phyloP scores from a whole-genome alignment of 2,797 vertebrate species.

The Clamator glandarius region DNA sequence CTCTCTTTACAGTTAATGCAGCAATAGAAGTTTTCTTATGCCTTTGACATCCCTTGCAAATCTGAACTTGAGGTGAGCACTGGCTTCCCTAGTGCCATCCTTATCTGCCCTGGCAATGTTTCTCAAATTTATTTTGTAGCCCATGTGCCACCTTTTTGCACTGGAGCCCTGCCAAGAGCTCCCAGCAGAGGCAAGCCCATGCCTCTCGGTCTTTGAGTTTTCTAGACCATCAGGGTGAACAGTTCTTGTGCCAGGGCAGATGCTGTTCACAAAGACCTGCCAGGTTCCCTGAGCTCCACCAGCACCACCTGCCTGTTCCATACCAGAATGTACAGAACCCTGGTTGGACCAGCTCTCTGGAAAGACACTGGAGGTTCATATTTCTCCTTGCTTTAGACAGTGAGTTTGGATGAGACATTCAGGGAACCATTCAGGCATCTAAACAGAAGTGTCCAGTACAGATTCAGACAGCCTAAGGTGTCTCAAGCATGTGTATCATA shows the following conservation, averaged over 20 bases:
- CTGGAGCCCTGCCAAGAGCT: background rate
- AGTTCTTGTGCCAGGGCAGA: background rate
- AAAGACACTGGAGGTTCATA: background rate
- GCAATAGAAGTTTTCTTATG: too few relatives aligned
- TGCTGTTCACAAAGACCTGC: background rate
- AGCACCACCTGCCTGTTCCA: background rate
- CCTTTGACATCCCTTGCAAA: background rate
- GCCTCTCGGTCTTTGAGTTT: background rate
- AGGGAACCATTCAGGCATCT: background rate
- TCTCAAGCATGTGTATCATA: background rate
- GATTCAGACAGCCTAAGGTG: background rate
- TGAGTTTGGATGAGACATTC: background rate
- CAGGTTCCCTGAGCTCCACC: background rate
- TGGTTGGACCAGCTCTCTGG: background rate
- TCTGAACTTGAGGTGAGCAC: background rate
- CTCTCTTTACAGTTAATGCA: too few relatives aligned
- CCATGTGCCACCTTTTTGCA: background rate
- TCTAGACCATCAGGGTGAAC: background rate
- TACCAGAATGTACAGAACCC: background rate
- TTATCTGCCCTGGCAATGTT: background rate
- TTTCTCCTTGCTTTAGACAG: background rate
- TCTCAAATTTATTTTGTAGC: background rate
- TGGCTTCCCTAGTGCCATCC: background rate
- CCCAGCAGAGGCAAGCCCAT: background rate
- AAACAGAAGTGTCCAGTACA: background rate